A percentile compares a stretch with the other conserved stretches of the same genome.
Evolutionary conservation across 2,888 invertebrate genomes (phyloP).

Genomic region (Nomada fucata): DNA sequence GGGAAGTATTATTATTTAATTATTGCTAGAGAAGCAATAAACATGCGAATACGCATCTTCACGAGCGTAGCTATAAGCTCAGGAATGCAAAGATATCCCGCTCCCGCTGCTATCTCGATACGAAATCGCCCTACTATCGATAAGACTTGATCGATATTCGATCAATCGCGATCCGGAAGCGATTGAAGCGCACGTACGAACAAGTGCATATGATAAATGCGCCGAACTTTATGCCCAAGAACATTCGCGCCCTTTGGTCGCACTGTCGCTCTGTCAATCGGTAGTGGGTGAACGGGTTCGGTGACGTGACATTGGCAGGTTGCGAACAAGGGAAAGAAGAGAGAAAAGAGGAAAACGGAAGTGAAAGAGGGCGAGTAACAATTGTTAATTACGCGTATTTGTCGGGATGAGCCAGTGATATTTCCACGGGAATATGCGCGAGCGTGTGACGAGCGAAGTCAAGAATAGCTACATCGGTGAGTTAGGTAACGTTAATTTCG

Average conservation of each 20-base stretch:
- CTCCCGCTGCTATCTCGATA: not conserved
- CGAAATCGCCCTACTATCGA: not conserved
- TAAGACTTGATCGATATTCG: no score
- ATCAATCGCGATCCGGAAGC: not conserved
- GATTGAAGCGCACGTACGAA: not conserved
- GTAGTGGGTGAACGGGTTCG: slow-evolving; percentile 6
- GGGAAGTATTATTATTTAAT: no score
- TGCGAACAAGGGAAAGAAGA: slow-evolving; percentile 12
- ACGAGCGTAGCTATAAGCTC: no score
- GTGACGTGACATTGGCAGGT: slow-evolving; percentile 1
- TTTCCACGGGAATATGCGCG: not conserved
- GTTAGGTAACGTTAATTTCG: not conserved
- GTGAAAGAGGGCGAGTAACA: not conserved
- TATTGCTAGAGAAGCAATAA: no score
- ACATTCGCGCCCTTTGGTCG: not conserved
- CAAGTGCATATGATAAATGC: no score
- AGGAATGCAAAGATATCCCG: not conserved
- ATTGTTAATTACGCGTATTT: not conserved
- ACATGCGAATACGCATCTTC: no score
- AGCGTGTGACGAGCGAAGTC: not conserved
- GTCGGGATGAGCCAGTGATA: not conserved
- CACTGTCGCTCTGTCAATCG: not conserved
- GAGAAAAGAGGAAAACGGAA: slow-evolving; percentile 13
- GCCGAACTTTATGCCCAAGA: no score
- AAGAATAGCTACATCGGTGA: not conserved